Evolutionary conservation across 2,797 vertebrate genomes (phyloP), one percentile per base, ranked within the genome.

Genomic region (Alosa sapidissima): DNA sequence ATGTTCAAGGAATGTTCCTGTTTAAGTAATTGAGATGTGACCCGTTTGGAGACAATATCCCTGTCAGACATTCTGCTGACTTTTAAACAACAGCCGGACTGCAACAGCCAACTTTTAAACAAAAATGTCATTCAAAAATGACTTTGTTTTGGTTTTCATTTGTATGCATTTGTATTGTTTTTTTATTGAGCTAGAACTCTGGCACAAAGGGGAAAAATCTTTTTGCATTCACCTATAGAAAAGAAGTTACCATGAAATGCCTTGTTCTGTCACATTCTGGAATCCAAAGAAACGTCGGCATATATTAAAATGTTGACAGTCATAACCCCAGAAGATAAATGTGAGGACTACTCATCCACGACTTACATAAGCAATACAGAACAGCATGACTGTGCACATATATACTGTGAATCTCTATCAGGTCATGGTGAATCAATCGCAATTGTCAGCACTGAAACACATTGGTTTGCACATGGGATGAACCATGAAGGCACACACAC

Each of bases 11-110:
- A 75, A 75, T 75, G 68, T 19, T 75, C 68, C 36, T 75, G 33
- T 75, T 75, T 75, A 41, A 33, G 13, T 41, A 75, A 75, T 75
- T 41, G 68, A 75, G 68, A 19, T 2, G 33, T 75, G 68, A 45
- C 68, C 68, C 41, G 28, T 75, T 75, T 28, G 4, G 55, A 75
- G 16, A 78, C 68, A 86, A 84, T 78, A 68, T 75, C 83, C 41
- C 9, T 68, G 82, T 62, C 72, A 65, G 24, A 21, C 21, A 83
- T n/a, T 21, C 55, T 28, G 87, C 84, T 87, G 75, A 58, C 16
- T 36, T 41, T 51, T 68, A 52, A 28, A 52, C n/a, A 48, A 33
- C 9, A 41, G 33, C 68, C 54, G 83, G 24, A 41, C 41, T 41
- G 4, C 41, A 41, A 41, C 41, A 41, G 41, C 41, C 41, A 41